Percentiles rank a stretch among this genome's conserved stretches.
Conservation (phyloP, 2,888 invertebrate species). For the Philonicus albiceps region DNA sequence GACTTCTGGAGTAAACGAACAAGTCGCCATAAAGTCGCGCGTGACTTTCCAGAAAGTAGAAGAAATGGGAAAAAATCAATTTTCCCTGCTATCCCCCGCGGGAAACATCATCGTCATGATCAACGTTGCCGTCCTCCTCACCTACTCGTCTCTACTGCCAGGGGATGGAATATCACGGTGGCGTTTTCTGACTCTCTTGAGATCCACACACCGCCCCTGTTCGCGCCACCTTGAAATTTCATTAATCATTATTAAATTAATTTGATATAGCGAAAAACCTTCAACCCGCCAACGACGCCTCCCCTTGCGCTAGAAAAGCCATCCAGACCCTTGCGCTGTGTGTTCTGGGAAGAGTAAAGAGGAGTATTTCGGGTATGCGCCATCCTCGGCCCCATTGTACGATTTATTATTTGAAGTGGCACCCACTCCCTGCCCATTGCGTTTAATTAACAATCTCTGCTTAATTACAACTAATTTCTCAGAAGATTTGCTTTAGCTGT, state of each 20-base stretch:
- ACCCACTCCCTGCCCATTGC: not conserved
- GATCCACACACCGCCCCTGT: not conserved
- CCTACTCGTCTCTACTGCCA: not conserved
- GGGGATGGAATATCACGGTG: not conserved
- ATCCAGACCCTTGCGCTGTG: not conserved
- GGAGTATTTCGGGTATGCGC: not conserved
- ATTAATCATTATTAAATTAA: constrained; percentile 20
- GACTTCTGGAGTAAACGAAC: not conserved
- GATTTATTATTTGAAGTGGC: not conserved
- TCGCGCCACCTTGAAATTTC: not conserved
- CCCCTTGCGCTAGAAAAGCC: not conserved
- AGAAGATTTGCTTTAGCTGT: not conserved
- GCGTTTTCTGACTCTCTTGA: not conserved
- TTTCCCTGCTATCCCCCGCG: not conserved
- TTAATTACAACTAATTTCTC: constrained; percentile 8
- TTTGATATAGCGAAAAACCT: constrained; percentile 3
- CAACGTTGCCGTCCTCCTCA: not conserved
- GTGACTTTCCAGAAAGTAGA: not conserved
- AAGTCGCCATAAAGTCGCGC: not conserved
- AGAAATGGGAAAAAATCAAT: not conserved
- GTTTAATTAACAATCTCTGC: constrained; percentile 14
- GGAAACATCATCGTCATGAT: not conserved
- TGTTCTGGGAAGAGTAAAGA: not conserved
- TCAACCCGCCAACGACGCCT: not conserved
- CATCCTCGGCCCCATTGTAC: not conserved